Base-by-base conservation (phyloP, 1,140 invertebrate genomes). In the Bombus consobrinus region DNA sequence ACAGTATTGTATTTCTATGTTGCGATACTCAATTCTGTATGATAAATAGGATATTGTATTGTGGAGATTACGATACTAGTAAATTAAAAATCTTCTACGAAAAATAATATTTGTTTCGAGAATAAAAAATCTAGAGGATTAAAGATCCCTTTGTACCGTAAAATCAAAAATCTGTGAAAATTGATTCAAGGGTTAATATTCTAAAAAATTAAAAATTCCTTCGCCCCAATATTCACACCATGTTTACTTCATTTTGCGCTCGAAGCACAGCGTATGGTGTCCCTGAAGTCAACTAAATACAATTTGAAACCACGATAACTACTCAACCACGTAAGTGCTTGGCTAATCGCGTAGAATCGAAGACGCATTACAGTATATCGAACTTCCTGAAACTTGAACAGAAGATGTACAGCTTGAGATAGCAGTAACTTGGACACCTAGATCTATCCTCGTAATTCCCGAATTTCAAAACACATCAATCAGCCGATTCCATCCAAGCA, bases 391-490 rank as follows among this genome's bases (percentile, higher is more conserved):
- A 64, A 78, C 75, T 77, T 32, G 13, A 15, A 12, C 28, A 39
- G 39, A 39, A 64, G 75, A 59, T 41, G 28, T 4, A n/a, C 37
- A 64, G n/a, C 39, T 66, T 0, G n/a, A 47, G 76, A 64, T 66
- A 64, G 39, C 22, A 32, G 3, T 25, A 41, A 34, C 76, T 78
- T 34, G 9, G 59, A 64, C n/a, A 37, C 18, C 28, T 5, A 37
- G 53, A 76, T 34, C 9, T 78, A 34, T 78, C n/a, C 62, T 10
- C 18, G 39, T 25, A 34, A 79, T 66, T 4, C 62, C 41, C 25
- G 81, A 66, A 76, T 83, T 75, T 15, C 69, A 81, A 81, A 72
- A 28, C 37, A 12, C 71, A 59, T 43, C 57, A 59, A 34, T 82
- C 81, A 75, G 37, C 32, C n/a, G 62, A 12, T n/a, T 41, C 79